Evolutionary conservation across 2,888 invertebrate genomes (phyloP), one percentile per base, ranked within the genome.

Genomic region (Trichogramma dendrolimi): DNA sequence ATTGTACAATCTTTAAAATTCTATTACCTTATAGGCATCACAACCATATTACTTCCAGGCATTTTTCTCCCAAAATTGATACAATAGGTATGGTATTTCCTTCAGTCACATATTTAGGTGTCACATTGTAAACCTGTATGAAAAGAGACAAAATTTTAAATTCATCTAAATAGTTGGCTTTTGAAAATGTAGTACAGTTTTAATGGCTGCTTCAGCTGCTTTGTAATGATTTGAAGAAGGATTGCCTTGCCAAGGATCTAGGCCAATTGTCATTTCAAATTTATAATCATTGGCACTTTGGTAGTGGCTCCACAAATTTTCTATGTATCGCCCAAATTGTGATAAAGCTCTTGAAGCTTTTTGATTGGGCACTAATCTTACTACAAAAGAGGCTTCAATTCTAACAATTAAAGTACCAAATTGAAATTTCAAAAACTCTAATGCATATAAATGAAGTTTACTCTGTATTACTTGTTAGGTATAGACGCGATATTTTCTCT

Each of bases 231-330:
- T 41, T 51, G 65, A 62, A 27, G 38, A 63, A 27, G 70, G 70
- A 68, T 71, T 65, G 64, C 67, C 68, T 55, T 53, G 63, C 70
- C 71, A 71, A 49, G 71, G 71, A 50, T 71, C 62, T 39, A 70
- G 64, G 39, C 68, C 70, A 43, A 65, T 11, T 44, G 66, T 66
- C 67, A 70, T 65, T 55, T 60, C 67, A 4, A 71, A 56, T 54
- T 57, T 52, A 54, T 67, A 70, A 8, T 57, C 56, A 61, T 71
- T 71, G 4, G 57, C 55, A 57, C 67, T 70, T 58, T 67, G 66
- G 41, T 42, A 58, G 8, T 46, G 46, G 8, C 60, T 47, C 70
- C 69, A 70, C 43, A 61, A 39, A 39, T 70, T 67, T 40, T 61
- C 67, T 6, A 71, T 61, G 48, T 70, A 55, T 56, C 61, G 66